Base-by-base conservation (phyloP, 1,140 invertebrate genomes). In the Saxidomus purpurata region DNA sequence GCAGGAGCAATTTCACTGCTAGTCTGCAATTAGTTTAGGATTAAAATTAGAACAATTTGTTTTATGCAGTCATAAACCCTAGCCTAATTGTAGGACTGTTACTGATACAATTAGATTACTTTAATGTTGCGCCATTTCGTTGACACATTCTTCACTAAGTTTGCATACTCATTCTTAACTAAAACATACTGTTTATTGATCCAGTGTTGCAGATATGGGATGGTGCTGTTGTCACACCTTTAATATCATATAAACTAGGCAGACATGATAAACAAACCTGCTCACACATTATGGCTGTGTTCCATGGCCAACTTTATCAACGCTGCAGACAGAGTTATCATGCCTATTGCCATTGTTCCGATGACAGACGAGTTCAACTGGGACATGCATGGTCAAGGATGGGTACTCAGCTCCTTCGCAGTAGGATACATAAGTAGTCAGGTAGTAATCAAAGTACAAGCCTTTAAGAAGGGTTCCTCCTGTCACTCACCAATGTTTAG, bases 381-480 rank as follows among this genome's bases (percentile, higher is more conserved):
- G 97, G 97, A 96, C 91, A 94, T 98, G 31, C 97, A 97, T 92
- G 97, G 97, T 94, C 97, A 98, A 94, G 98, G 98, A 87, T 98
- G 97, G 97, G 97, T 98, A 79, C 95, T 98, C 34, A 98, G 97
- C 86, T 97, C 97, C 47, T 98, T 98, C 96, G 97, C 97, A 25
- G 97, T 98, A 90, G 98, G 98, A 59, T 98, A 98, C 93, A 97
- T 98, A 92, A 97, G 97, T 91, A 98, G 97, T 96, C 97, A 98
- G 96, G 97, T 97, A 94, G 15, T 17, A 11, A 49, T 17, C 17
- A n/a, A n/a, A n/a, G n/a, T n/a, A n/a, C n/a, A n/a, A n/a, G n/a
- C n/a, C n/a, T n/a, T n/a, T n/a, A n/a, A n/a, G n/a, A n/a, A n/a
- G n/a, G n/a, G n/a, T n/a, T n/a, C n/a, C n/a, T n/a, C n/a, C n/a